Percentiles rank a stretch among this genome's conserved stretches.
Conservation (phyloP, 2,888 invertebrate species). For the Torymus texanus region DNA sequence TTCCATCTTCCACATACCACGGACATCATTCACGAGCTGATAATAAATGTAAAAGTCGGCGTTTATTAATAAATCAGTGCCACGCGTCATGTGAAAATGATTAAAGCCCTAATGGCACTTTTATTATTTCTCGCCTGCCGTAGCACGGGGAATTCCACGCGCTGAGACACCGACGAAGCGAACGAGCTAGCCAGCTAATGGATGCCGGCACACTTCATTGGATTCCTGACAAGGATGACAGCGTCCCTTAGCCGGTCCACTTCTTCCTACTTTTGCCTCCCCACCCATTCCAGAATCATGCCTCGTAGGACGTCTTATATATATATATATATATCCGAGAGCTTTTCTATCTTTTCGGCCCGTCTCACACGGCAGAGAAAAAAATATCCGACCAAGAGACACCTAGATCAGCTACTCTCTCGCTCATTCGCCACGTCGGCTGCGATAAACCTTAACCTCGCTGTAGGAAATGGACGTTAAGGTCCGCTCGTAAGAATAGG, state of each 20-base stretch:
- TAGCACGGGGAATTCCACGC: too few species aligned
- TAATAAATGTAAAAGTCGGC: constrained; percentile 53
- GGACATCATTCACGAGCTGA: constrained; percentile 4
- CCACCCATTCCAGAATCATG: constrained; percentile 29
- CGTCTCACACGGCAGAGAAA: constrained; percentile 6
- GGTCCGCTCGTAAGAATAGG: not conserved
- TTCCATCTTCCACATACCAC: constrained; percentile 11
- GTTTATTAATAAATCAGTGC: constrained; percentile 65
- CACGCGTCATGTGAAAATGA: constrained; percentile 60
- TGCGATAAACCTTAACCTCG: constrained; percentile 62
- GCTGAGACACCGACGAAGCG: too few species aligned
- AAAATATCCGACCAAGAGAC: constrained; percentile 59
- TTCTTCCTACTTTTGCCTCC: constrained; percentile 42
- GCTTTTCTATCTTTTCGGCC: constrained; percentile 50
- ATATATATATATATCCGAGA: constrained; percentile 30
- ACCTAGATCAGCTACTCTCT: constrained; percentile 59
- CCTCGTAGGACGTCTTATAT: not conserved
- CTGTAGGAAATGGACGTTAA: constrained; percentile 39
- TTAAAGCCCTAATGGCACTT: constrained; percentile 72
- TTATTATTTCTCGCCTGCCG: constrained; percentile 70
- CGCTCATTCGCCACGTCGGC: constrained; percentile 56
- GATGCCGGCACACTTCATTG: constrained; percentile 71
- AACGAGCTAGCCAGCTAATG: constrained; percentile 59
- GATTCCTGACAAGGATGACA: constrained; percentile 71
- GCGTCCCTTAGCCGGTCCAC: constrained; percentile 63